phyloP scores from a whole-genome alignment of 2,113 vertebrate genomes.

The Aldabrachelys gigantea region DNA sequence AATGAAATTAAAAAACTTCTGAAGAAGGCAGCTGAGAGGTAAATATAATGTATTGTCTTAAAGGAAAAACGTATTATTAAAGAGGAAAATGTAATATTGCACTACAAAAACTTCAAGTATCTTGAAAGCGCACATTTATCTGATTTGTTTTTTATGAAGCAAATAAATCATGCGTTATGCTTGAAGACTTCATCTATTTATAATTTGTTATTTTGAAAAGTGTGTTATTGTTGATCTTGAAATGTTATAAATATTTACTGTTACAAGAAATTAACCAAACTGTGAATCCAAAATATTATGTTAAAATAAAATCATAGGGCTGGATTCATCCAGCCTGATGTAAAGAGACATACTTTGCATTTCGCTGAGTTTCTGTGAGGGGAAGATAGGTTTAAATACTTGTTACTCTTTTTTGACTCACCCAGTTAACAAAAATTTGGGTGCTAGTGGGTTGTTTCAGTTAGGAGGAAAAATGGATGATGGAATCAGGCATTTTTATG shows the following conservation, averaged over 20 bases:
- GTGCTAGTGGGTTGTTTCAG: not conserved
- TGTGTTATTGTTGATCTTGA: not conserved
- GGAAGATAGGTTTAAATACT: not conserved
- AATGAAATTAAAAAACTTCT: slow-evolving; percentile 94
- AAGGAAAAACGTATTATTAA: slow-evolving; percentile 13
- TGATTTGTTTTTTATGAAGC: not conserved
- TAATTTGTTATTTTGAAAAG: not conserved
- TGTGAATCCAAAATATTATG: not conserved
- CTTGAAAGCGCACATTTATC: not conserved
- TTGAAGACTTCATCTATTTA: not conserved
- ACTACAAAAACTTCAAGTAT: not conserved
- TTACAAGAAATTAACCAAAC: not conserved
- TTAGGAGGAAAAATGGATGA: not conserved
- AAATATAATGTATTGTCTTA: slow-evolving; percentile 55
- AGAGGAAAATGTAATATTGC: not conserved
- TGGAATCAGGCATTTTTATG: not conserved
- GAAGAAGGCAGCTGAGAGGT: slow-evolving; percentile 92
- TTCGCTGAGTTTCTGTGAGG: not conserved
- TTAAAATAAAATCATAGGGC: not conserved
- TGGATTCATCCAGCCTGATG: not conserved
- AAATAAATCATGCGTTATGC: not conserved
- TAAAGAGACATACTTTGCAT: not conserved
- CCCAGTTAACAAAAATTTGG: not conserved
- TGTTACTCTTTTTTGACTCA: not conserved
- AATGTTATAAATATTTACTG: not conserved